Evolutionary conservation across 2,888 invertebrate species (phyloP), one percentile per base, ranked within the genome.

Genomic region (Pseudoips prasinana): DNA sequence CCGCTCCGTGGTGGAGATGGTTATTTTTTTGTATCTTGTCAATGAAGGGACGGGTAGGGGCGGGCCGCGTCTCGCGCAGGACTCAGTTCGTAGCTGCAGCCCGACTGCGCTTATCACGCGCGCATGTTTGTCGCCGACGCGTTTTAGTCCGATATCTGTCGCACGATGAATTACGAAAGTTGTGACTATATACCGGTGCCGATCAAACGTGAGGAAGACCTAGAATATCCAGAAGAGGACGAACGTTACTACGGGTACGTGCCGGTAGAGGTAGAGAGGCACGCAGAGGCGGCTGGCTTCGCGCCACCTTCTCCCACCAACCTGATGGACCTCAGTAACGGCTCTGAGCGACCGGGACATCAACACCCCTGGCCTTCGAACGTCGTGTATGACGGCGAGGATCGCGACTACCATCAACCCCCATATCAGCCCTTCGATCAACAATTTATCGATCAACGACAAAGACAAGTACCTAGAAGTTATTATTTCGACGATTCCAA

Each of bases 11-110:
- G 61, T 74, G 77, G 79, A 80, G 74, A 72, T 78, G 84, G 77
- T 72, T 73, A 72, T 82, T 85, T 86, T 66, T 86, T 87, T 87
- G 77, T 85, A 67, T 82, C 80, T 84, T 83, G 85, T 87, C 85
- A 86, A 83, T 80, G 84, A 85, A 86, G 80, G 82, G 78, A 78
- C 81, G 80, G 74, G 73, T 70, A 70, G 82, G 80, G 84, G 84
- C 83, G 80, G 81, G 58, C 64, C 67, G 61, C 54, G 54, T 46
- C 58, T 43, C 48, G 46, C 70, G 63, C 73, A 73, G 74, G 76
- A 70, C 61, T 64, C 73, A 73, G 72, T 76, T 60, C 50, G 59
- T 51, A 46, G 56, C 60, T 70, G 73, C 73, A 73, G 68, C 64
- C 62, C 66, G 73, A 55, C 61, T 65, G 79, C 74, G 74, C 64